A percentile compares a stretch with the other conserved stretches of the same genome.
These are phyloP conservation scores for Bimastos eiseni DNA, from an alignment of 2,888 invertebrate species.

Conservation along the genomic window DNA sequence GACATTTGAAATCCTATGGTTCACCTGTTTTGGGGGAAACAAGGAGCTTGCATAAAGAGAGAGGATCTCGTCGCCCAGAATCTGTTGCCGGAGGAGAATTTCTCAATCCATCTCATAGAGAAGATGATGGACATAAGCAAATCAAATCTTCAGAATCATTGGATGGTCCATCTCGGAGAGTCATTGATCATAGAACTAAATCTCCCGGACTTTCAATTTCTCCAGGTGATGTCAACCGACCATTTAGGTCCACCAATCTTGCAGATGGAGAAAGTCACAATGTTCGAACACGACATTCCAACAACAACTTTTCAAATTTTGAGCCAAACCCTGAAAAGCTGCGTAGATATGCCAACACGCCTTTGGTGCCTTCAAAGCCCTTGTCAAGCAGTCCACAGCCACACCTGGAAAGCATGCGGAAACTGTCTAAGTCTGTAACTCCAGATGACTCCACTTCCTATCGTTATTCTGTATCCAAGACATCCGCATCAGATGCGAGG, in stretches of 20 bases:
- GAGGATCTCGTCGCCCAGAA: background rate
- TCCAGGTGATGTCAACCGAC: background rate
- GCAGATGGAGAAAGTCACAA: background rate
- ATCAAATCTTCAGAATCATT: background rate
- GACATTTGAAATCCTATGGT: background rate
- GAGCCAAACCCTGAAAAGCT: background rate
- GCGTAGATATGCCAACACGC: background rate
- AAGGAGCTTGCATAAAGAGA: background rate
- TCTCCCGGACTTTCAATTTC: background rate
- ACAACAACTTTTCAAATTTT: background rate
- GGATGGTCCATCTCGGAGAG: background rate
- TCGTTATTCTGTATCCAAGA: background rate
- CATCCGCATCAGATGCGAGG: background rate
- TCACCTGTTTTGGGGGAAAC: background rate
- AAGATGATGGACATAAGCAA: background rate
- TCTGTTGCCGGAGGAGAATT: conserved; percentile 14
- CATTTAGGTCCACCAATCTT: background rate
- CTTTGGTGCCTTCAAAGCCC: background rate
- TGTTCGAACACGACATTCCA: background rate
- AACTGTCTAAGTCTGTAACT: background rate
- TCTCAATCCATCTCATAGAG: background rate
- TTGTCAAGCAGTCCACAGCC: background rate
- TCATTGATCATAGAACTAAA: background rate
- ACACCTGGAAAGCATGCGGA: background rate
- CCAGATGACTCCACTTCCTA: background rate